Percentiles rank a stretch among this genome's conserved stretches.
These are phyloP conservation scores for Mizuhopecten yessoensis DNA, from an alignment of 1,140 invertebrate genomes.

Conservation along the genomic window DNA sequence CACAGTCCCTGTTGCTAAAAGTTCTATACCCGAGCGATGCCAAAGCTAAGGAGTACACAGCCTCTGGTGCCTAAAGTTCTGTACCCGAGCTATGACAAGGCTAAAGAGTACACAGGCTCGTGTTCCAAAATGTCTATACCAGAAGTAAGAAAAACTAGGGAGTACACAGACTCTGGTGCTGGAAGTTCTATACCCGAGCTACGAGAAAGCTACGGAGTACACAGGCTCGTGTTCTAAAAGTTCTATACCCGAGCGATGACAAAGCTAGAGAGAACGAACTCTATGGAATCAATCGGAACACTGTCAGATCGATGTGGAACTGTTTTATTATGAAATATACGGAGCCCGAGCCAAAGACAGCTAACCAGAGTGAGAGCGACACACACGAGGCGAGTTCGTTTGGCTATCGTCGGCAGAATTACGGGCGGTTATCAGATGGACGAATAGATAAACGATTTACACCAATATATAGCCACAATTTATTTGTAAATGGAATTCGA, in stretches of 20 bases:
- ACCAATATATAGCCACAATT: slow-evolving; percentile 10
- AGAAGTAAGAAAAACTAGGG: too few species aligned
- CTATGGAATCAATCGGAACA: background rate
- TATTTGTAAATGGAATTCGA: slow-evolving; percentile 39
- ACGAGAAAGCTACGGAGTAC: too few species aligned
- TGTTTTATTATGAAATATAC: slow-evolving; percentile 40
- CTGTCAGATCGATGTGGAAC: background rate
- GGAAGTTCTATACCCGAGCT: too few species aligned
- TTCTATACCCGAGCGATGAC: background rate
- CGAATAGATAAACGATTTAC: slow-evolving; percentile 24
- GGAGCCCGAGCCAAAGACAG: slow-evolving; percentile 6
- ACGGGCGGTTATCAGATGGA: background rate
- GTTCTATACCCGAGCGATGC: too few species aligned
- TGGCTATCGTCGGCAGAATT: slow-evolving; percentile 15
- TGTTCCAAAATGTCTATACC: too few species aligned
- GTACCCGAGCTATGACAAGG: too few species aligned
- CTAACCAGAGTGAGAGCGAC: background rate
- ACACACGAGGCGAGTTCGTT: background rate
- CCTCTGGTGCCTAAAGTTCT: too few species aligned
- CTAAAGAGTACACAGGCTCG: too few species aligned
- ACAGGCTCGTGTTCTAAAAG: too few species aligned
- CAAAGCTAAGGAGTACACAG: too few species aligned
- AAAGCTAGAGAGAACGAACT: background rate
- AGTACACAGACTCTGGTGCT: too few species aligned
- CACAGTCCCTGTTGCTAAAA: too few species aligned